Evolutionary conservation across 2,888 invertebrate genomes (phyloP), one percentile per base, ranked within the genome.

Genomic region (Microctonus brassicae): DNA sequence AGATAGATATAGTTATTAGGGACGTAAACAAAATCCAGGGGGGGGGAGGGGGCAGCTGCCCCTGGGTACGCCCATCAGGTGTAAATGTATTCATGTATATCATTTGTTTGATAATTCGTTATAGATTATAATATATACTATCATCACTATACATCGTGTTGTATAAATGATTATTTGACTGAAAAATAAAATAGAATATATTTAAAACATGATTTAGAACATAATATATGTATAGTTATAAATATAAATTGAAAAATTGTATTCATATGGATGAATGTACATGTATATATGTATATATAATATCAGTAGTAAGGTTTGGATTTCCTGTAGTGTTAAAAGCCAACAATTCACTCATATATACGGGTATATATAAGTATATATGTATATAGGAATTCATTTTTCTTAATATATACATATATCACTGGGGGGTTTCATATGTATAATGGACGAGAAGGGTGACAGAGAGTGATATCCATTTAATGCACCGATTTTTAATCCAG

Each of bases 161-260:
- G n/a, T n/a, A n/a, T n/a, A n/a, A n/a, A n/a, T n/a, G n/a, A n/a
- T n/a, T 39, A 69, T 62, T 47, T 26, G 24, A 34, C 11, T 36
- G 39, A 39, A 36, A 22, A 61, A 22, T 11, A n/a, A 26, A 36
- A 34, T 39, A 34, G 61, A 61, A 61, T 33, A 17, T 7, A 17
- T 33, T 36, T 13, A 39, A n/a, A n/a, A n/a, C n/a, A n/a, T n/a
- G n/a, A n/a, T n/a, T n/a, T n/a, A n/a, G n/a, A n/a, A n/a, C n/a
- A n/a, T n/a, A n/a, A n/a, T n/a, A n/a, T 36, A 61, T 33, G 20
- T 47, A n/a, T 47, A 47, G 17, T 7, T 17, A 47, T 47, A n/a
- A 17, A 47, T 39, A 39, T 61, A 39, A 61, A 36, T 61, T 61
- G n/a, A 61, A 34, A 20, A 61, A 36, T 29, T 34, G 17, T 39